phyloP scores from a whole-genome alignment of 2,797 vertebrate genomes.

The Siniperca scherzeri region DNA sequence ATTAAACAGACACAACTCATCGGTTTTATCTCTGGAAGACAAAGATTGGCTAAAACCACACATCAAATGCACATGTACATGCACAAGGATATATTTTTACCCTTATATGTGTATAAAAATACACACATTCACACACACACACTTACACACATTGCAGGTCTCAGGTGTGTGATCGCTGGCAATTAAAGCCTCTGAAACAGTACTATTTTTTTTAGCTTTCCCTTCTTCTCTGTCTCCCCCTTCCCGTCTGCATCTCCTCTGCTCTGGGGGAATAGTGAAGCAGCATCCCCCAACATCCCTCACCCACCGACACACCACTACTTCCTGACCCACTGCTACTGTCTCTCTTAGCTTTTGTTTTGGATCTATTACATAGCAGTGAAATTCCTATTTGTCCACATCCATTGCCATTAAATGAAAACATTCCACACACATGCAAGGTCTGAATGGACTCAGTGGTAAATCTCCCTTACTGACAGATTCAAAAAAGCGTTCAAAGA shows the following conservation, averaged over 20 bases:
- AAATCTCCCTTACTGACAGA: conserved; percentile 25
- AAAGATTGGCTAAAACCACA: conserved; percentile 41
- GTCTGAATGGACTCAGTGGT: conserved; percentile 16
- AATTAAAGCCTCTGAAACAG: conserved; percentile 73
- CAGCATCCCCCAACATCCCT: conserved; percentile 47
- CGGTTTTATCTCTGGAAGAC: conserved; percentile 39
- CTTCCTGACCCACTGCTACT: not conserved
- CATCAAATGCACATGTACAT: conserved; percentile 24
- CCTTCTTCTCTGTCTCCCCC: conserved; percentile 45
- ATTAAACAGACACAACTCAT: conserved; percentile 49
- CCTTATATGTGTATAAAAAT: conserved; percentile 30
- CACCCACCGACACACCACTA: conserved; percentile 5
- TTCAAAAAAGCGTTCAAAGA: conserved; percentile 35
- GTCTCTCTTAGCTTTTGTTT: conserved; percentile 27
- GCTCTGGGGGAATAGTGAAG: conserved; percentile 59
- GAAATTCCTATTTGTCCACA: conserved; percentile 38
- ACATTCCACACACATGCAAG: conserved; percentile 6
- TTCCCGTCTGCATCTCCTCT: conserved; percentile 48
- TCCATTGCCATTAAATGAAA: conserved; percentile 32
- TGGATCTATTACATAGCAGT: conserved; percentile 33
- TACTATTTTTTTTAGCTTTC: conserved; percentile 54
- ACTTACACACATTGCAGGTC: conserved; percentile 60
- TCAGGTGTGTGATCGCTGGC: conserved; percentile 83
- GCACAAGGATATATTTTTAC: conserved; percentile 36
- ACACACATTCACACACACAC: conserved; percentile 35